Evolutionary conservation across 2,113 vertebrate genomes (phyloP), one percentile per base, ranked within the genome.

Genomic region (Podiceps cristatus): DNA sequence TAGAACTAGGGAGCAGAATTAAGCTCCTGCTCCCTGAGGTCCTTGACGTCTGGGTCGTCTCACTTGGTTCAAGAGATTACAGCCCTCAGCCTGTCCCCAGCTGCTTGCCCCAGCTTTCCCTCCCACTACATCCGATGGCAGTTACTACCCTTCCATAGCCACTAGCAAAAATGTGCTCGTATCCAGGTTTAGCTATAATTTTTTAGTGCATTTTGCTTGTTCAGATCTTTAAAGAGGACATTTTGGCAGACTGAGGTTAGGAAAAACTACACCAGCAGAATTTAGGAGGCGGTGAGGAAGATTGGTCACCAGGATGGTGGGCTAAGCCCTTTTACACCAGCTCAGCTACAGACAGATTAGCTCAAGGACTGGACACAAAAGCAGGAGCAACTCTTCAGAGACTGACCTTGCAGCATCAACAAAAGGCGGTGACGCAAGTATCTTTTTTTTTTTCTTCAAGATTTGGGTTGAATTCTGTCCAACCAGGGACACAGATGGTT

Each of bases 1-100:
- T 89, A 85, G 56, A 37, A 83, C 31, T 33, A 68, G 24, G 35
- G 40, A 88, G 40, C 19, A 76, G 78, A 93, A 73, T 66, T 69
- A 90, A 90, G 42, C 11, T 86, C n/a, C 59, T 71, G 10, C n/a
- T 88, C 60, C 72, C 64, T 45, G 10, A 52, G 17, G 64, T 86
- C 42, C n/a, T 66, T 3, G 0, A 8, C 2, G 2, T 59, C 86
- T 91, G 90, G 49, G 24, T 68, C 60, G 47, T 76, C 69, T 94
- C 73, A 44, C 40, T 59, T 78, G 73, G 35, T 0, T 94, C 81
- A 84, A 89, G 88, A 71, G 72, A 89, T 93, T 80, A 95, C 10
- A 62, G 45, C 7, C 55, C 56, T 35, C 53, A 77, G 28, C 28
- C 62, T 31, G 24, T n/a, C 35, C 23, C 49, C 3, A 3, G 9